phyloP scores from a whole-genome alignment of 2,797 vertebrate genomes.

The Clarias pachynema region DNA sequence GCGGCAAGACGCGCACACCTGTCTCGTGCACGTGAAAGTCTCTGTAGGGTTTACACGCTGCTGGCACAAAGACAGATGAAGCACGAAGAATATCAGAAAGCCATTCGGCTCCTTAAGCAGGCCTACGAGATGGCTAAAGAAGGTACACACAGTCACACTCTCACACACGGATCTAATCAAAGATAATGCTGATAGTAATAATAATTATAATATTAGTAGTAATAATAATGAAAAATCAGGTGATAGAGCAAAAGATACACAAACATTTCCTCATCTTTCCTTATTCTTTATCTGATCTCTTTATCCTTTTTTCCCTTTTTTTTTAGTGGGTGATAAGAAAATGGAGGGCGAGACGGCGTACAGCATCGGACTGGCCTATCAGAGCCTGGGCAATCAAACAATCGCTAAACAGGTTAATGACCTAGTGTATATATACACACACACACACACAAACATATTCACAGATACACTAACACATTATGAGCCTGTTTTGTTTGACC shows the following conservation, averaged over 20 bases:
- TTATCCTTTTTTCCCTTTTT: neutral
- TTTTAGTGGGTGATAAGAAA: constrained; percentile 74
- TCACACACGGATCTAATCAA: neutral
- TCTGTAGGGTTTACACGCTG: constrained; percentile 81
- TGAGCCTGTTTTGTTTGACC: constrained; percentile 12
- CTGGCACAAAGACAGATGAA: constrained; percentile 78
- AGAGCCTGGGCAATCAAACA: constrained; percentile 59
- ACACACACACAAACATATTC: neutral
- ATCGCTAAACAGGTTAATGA: constrained; percentile 61
- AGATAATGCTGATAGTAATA: neutral
- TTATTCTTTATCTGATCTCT: neutral
- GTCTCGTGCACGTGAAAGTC: constrained; percentile 73
- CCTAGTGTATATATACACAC: neutral
- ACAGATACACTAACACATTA: neutral
- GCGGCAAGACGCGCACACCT: constrained; percentile 68
- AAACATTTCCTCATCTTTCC: neutral
- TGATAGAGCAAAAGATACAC: neutral
- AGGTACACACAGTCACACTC: constrained; percentile 64
- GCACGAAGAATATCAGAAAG: constrained; percentile 72
- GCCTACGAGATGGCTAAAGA: constrained; percentile 79
- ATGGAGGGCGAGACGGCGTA: constrained; percentile 61
- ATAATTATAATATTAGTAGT: neutral
- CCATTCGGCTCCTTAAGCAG: constrained; percentile 78
- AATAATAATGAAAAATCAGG: neutral
- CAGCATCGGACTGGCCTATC: constrained; percentile 66